These are phyloP conservation scores for Gallinago stenura DNA, from an alignment of 2,797 vertebrate species.

Conservation along the genomic window DNA sequence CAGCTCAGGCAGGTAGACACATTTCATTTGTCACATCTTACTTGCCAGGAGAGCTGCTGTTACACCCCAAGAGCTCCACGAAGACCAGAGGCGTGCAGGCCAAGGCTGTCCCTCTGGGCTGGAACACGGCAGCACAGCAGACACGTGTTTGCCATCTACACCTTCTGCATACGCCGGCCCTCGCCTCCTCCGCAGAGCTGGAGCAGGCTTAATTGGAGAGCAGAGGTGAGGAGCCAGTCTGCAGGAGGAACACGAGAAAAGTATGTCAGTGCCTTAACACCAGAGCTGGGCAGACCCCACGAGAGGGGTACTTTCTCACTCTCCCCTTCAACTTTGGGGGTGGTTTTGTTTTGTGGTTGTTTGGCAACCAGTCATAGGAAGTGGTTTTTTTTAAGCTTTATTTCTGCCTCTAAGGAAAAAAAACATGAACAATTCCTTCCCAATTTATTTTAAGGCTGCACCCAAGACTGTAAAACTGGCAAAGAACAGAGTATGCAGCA, in stretches of 20 bases:
- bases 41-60: neutral
- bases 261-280: neutral
- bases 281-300: neutral
- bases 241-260: neutral
- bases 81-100: neutral
- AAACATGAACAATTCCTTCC: neutral
- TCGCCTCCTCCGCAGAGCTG: neutral
- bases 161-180: neutral
- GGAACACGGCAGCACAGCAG: neutral
- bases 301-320: neutral
- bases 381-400: neutral
- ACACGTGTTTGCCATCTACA: accelerated
- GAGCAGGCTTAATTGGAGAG: neutral
- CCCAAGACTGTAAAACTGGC: neutral
- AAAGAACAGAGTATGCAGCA: neutral
- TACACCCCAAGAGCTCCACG: neutral
- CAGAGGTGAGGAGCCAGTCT: neutral
- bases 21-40: neutral
- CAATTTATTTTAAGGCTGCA: neutral
- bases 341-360: neutral
- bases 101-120: neutral
- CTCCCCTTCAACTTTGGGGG: neutral
- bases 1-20: neutral
- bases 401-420: neutral
- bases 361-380: neutral